These are phyloP conservation scores for Dicranocentrus wangi DNA, from an alignment of 2,888 invertebrate genomes.

Conservation along the genomic window DNA sequence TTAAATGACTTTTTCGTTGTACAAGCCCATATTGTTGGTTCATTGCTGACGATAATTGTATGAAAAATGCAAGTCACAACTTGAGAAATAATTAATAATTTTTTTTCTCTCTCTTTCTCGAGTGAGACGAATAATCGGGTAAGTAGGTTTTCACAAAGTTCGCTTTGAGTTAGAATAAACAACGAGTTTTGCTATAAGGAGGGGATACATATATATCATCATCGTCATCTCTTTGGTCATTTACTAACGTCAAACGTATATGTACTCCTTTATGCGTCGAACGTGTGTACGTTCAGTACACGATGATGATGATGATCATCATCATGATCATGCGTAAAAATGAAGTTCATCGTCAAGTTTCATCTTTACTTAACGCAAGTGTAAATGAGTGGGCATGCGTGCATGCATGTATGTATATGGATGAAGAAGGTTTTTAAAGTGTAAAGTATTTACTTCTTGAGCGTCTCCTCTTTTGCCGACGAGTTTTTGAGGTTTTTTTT, in stretches of 20 bases:
- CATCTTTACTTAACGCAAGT: too few relatives aligned
- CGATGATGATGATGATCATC: background rate
- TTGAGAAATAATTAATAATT: too few relatives aligned
- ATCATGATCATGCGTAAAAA: background rate
- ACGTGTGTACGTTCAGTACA: background rate
- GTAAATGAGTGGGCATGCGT: background rate
- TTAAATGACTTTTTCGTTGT: too few relatives aligned
- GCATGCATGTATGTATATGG: too few relatives aligned
- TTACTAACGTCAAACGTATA: background rate
- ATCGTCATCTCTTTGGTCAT: too few relatives aligned
- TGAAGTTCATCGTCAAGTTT: background rate
- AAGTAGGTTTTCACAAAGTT: conserved; percentile 7
- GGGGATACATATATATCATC: too few relatives aligned
- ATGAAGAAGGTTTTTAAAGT: background rate
- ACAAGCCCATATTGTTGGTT: too few relatives aligned
- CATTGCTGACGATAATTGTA: too few relatives aligned
- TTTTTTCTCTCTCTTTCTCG: background rate
- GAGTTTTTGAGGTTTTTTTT: background rate
- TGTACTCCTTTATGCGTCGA: too few relatives aligned
- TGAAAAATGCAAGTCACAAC: too few relatives aligned
- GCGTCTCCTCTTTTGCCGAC: too few relatives aligned
- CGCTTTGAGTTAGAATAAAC: background rate
- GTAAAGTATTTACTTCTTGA: background rate
- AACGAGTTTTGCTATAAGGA: background rate
- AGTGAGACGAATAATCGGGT: conserved; percentile 6